Evolutionary conservation across 2,888 invertebrate species (phyloP).

Genomic region (Brassicogethes aeneus): DNA sequence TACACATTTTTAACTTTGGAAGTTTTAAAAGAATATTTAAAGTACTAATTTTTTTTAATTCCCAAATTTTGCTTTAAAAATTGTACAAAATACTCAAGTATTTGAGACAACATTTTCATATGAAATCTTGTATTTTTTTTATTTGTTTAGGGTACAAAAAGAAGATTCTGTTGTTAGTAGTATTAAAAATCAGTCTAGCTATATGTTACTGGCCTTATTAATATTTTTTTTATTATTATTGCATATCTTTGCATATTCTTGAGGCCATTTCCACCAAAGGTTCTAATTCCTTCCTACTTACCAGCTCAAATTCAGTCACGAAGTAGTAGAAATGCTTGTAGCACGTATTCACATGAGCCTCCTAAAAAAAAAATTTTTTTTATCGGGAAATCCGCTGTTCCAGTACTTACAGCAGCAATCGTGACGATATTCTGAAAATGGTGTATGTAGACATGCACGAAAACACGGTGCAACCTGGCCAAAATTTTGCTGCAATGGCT

Average conservation of each 20-base stretch:
- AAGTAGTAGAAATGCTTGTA: conserved; percentile 94
- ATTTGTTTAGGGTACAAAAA: too few species aligned
- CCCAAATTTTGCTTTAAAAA: too few species aligned
- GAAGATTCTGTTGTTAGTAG: not conserved
- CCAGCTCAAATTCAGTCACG: conserved; percentile 76
- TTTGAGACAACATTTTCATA: too few species aligned
- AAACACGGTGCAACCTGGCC: conserved; percentile 79
- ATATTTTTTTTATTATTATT: not conserved
- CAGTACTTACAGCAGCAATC: conserved; percentile 70
- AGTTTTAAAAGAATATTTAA: too few species aligned
- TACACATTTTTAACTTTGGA: too few species aligned
- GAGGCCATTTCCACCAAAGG: conserved; percentile 71
- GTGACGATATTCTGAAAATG: conserved; percentile 84
- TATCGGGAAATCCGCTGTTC: not conserved
- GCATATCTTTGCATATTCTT: conserved; percentile 55
- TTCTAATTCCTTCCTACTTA: conserved; percentile 76
- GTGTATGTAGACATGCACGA: conserved; percentile 91
- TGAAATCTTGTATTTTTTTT: too few species aligned
- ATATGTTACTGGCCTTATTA: not conserved
- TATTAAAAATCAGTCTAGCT: not conserved
- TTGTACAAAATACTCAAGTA: too few species aligned
- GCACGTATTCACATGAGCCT: conserved; percentile 88
- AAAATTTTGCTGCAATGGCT: conserved; percentile 77
- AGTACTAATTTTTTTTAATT: too few species aligned
- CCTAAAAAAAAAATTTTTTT: conserved; percentile 43